phyloP scores from a whole-genome alignment of 2,888 invertebrate species.

The Drosophila koepferae region DNA sequence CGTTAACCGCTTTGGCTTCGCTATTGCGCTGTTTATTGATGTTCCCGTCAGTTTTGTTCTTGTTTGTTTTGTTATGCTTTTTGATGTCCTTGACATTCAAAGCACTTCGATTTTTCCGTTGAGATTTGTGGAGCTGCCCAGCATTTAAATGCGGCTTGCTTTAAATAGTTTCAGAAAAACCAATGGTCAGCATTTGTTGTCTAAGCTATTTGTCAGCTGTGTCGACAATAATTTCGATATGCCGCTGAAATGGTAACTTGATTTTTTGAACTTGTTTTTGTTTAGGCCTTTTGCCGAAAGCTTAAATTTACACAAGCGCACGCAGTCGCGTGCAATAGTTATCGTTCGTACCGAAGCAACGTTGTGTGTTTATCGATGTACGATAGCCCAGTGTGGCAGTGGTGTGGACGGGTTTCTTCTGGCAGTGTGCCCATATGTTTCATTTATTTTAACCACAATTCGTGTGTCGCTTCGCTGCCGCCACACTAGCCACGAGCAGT shows the following conservation, averaged over 20 bases:
- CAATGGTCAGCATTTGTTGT: slow-evolving; percentile 29
- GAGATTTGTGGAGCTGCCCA: slow-evolving; percentile 4
- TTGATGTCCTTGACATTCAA: slow-evolving; percentile 70
- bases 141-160: slow-evolving; percentile 2
- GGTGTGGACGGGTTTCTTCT: background rate
- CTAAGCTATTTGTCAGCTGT: slow-evolving; percentile 14
- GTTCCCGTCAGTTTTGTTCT: slow-evolving; percentile 27
- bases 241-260: slow-evolving; percentile 31
- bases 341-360: slow-evolving; percentile 13
- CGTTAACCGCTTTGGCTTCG: background rate
- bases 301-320: slow-evolving; percentile 17
- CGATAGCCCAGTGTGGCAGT: slow-evolving; percentile 6
- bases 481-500: slow-evolving; percentile 35
- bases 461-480: slow-evolving; percentile 6
- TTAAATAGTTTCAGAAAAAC: slow-evolving; percentile 12
- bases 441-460: background rate
- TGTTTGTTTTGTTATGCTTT: slow-evolving; percentile 38
- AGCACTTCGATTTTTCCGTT: slow-evolving; percentile 64
- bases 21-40: background rate
- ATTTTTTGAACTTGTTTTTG: slow-evolving; percentile 38
- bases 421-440: slow-evolving; percentile 23
- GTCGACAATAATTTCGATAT: slow-evolving; percentile 7
- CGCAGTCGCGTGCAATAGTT: background rate
- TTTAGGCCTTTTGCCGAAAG: slow-evolving; percentile 33
- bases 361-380: slow-evolving; percentile 14